These are phyloP conservation scores for Otus sunia DNA, from an alignment of 2,113 vertebrate genomes.

Conservation along the genomic window DNA sequence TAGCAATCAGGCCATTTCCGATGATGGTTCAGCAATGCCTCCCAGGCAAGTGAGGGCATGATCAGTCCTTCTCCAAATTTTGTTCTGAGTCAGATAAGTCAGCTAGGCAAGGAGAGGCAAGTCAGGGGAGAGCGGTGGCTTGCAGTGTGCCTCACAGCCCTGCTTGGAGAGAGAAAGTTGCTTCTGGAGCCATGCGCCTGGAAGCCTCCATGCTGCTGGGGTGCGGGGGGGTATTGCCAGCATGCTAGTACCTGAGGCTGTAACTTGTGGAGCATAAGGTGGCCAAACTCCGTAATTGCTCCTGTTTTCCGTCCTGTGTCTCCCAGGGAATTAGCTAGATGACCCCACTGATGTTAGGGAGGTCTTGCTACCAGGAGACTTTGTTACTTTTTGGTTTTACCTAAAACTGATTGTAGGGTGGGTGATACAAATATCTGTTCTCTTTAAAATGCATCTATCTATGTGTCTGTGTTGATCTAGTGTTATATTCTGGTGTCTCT, in stretches of 20 bases:
- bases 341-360: too few species aligned
- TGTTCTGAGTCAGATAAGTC: constrained; percentile 38
- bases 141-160: background rate
- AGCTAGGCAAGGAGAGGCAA: constrained; percentile 2
- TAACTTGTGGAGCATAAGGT: background rate
- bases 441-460: background rate
- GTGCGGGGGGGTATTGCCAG: background rate
- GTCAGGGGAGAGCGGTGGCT: background rate
- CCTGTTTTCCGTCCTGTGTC: background rate
- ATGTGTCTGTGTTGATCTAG: background rate
- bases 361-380: background rate
- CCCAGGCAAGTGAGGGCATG: constrained; percentile 45
- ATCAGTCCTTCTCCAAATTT: constrained; percentile 37
- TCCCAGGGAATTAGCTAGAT: background rate
- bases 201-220: background rate
- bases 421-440: background rate
- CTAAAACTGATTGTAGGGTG: background rate
- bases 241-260: background rate
- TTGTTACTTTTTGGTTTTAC: background rate
- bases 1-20: constrained; percentile 47
- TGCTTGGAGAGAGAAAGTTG: background rate
- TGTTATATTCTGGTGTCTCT: background rate
- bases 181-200: background rate
- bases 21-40: constrained; percentile 63
- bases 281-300: background rate